Evolutionary conservation across 1,140 invertebrate species (phyloP), one percentile per base, ranked within the genome.

Genomic region (Drosophila littoralis): DNA sequence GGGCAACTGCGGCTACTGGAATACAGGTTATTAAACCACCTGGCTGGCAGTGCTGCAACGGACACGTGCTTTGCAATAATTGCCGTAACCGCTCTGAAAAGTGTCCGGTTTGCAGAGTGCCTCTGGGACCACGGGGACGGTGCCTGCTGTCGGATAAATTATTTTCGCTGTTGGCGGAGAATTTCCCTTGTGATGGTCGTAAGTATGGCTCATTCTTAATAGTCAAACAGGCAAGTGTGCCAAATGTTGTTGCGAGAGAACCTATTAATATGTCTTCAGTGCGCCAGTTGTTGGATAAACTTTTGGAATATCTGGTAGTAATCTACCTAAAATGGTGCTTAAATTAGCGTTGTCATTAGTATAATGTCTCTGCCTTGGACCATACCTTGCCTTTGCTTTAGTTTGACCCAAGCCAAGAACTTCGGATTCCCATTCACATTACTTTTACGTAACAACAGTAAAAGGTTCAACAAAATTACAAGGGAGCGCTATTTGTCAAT

Each of bases 21-120:
- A 13, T 70, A 48, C 75, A 92, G 91, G 90, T 92, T 60, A 89
- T 93, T 60, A 85, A 92, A 48, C 93, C 93, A 63, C 93, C 93
- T 51, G 91, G 93, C 55, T 92, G 91, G 80, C 93, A 93, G 67
- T 93, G 93, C 79, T 92, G 90, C 81, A 93, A 93, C 60, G 93
- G 93, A 71, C 93, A 93, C 76, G 84, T 93, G 28, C 82, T 93
- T 10, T 93, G 93, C 55, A 91, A 91, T 72, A 90, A 91, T 76
- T 93, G 93, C 77, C 91, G 93, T 51, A 82, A 86, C 55, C 92
- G 92, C 35, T 90, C 92, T 8, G 90, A 89, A n/a, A 91, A 91
- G 66, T 93, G 93, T 77, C 92, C 93, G 9, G 90, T 93, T 36
- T 93, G 93, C 69, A 79, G 93, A 10, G 92, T 93, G 54, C 79